Conservation (phyloP, 2,888 invertebrate genomes). For the Druceiella hillmani region DNA sequence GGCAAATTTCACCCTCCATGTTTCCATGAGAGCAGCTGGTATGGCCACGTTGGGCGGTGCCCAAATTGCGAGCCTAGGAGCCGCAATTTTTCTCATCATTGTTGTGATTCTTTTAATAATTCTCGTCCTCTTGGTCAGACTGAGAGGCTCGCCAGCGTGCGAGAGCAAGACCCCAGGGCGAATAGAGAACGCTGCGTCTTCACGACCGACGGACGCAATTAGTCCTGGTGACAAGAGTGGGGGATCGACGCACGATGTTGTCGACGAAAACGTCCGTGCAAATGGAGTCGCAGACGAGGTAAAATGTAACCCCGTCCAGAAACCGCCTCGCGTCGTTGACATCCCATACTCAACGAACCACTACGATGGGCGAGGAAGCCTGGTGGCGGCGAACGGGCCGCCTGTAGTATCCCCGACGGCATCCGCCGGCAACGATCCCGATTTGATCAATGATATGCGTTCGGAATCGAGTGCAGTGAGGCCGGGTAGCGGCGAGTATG, state of each 20-base stretch:
- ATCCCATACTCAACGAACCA: conserved; percentile 64
- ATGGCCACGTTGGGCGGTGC: conserved; percentile 78
- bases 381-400: conserved; percentile 57
- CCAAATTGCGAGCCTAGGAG: conserved; percentile 81
- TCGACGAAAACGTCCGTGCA: conserved; percentile 39
- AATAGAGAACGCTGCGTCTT: conserved; percentile 65
- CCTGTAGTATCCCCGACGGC: conserved; percentile 71
- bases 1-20: conserved; percentile 83
- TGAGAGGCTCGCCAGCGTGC: conserved; percentile 66
- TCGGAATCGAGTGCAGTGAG: conserved; percentile 53
- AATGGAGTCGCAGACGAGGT: conserved; percentile 34
- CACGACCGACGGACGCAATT: conserved; percentile 31
- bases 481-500: conserved; percentile 73
- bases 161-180: conserved; percentile 74
- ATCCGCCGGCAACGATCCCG: conserved; percentile 74
- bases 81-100: conserved; percentile 72
- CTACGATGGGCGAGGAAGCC: conserved; percentile 63
- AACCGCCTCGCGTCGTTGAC: conserved; percentile 64
- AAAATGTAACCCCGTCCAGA: conserved; percentile 63
- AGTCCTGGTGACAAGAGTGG: conserved; percentile 49
- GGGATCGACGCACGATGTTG: conserved; percentile 52
- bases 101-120: conserved; percentile 66
- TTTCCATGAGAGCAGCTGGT: conserved; percentile 70
- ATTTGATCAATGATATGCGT: conserved; percentile 78
- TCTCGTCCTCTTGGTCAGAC: conserved; percentile 66